These are phyloP conservation scores for Lithophane socia DNA, from an alignment of 2,888 invertebrate species.

Conservation along the genomic window DNA sequence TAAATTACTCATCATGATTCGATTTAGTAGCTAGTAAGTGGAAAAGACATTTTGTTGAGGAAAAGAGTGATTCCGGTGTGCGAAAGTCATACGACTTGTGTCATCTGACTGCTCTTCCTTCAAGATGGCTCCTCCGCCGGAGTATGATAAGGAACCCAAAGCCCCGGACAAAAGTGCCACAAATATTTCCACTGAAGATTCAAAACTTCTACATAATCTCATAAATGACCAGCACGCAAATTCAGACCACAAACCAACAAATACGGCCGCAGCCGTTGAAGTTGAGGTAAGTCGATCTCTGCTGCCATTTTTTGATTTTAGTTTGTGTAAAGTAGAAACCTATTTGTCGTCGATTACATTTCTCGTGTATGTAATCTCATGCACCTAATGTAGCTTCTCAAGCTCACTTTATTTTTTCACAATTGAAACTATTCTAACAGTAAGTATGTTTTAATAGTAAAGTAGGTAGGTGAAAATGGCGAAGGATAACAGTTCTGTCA, in stretches of 20 bases:
- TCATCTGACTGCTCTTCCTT: slow-evolving; percentile 91
- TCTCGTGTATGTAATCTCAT: slow-evolving; percentile 2
- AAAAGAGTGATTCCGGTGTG: slow-evolving; percentile 84
- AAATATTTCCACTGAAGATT: slow-evolving; percentile 85
- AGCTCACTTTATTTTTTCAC: neutral
- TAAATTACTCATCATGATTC: slow-evolving; percentile 80
- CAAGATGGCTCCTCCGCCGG: slow-evolving; percentile 95
- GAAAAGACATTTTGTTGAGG: slow-evolving; percentile 76
- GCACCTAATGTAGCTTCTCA: neutral
- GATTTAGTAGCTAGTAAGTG: slow-evolving; percentile 83
- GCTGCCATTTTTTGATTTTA: slow-evolving; percentile 61
- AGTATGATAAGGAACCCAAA: slow-evolving; percentile 94
- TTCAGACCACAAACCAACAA: slow-evolving; percentile 83
- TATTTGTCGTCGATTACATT: slow-evolving; percentile 35
- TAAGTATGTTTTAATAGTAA: slow-evolving; percentile 46
- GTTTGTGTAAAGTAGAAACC: slow-evolving; percentile 42
- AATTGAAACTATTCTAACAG: slow-evolving; percentile 11
- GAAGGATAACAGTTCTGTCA: slow-evolving; percentile 77
- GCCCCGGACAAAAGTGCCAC: slow-evolving; percentile 92
- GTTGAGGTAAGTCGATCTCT: slow-evolving; percentile 86
- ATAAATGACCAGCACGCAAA: slow-evolving; percentile 83
- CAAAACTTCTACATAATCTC: slow-evolving; percentile 85
- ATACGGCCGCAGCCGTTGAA: slow-evolving; percentile 80
- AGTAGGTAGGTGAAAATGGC: slow-evolving; percentile 79
- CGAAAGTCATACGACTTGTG: slow-evolving; percentile 90